Evolutionary conservation across 2,888 invertebrate species (phyloP).

Genomic region (Drosophila setosimentum): DNA sequence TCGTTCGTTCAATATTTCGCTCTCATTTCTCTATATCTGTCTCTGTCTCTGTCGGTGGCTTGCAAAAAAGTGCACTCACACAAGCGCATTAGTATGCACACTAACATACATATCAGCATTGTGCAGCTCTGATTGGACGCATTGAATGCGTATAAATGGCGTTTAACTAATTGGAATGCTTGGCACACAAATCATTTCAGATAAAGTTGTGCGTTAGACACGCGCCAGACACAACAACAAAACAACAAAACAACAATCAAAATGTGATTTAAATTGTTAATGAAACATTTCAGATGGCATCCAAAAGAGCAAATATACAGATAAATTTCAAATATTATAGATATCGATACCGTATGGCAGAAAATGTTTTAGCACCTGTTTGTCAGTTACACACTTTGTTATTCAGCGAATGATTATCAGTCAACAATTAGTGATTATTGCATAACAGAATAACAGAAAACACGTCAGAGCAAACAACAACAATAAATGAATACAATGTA

Average conservation of each 20-base stretch:
- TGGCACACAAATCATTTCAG: slow-evolving; percentile 18
- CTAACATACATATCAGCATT: slow-evolving; percentile 11
- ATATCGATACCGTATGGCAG: background rate
- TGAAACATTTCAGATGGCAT: slow-evolving; percentile 2
- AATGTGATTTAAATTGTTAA: slow-evolving; percentile 38
- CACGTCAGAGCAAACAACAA: slow-evolving; percentile 34
- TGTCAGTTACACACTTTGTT: slow-evolving; percentile 13
- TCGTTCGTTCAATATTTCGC: slow-evolving; percentile 1
- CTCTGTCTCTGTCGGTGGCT: slow-evolving; percentile 1
- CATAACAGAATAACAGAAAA: slow-evolving; percentile 55
- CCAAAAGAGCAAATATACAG: slow-evolving; percentile 12
- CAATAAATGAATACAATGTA: slow-evolving; percentile 49
- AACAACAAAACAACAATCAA: slow-evolving; percentile 1
- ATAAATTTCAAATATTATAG: slow-evolving; percentile 19
- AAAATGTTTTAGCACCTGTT: slow-evolving; percentile 46
- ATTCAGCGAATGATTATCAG: slow-evolving; percentile 37
- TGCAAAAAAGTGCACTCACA: slow-evolving; percentile 34
- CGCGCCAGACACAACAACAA: slow-evolving; percentile 28
- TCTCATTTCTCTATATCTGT: background rate
- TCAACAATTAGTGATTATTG: slow-evolving; percentile 52
- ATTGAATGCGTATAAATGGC: slow-evolving; percentile 67
- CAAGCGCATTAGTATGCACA: slow-evolving; percentile 6
- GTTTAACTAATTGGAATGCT: slow-evolving; percentile 41
- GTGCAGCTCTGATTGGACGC: slow-evolving; percentile 63
- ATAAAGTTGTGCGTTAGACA: slow-evolving; percentile 32